Base-by-base conservation (phyloP, 2,888 invertebrate genomes). In the Parapristionchus giblindavisi region DNA sequence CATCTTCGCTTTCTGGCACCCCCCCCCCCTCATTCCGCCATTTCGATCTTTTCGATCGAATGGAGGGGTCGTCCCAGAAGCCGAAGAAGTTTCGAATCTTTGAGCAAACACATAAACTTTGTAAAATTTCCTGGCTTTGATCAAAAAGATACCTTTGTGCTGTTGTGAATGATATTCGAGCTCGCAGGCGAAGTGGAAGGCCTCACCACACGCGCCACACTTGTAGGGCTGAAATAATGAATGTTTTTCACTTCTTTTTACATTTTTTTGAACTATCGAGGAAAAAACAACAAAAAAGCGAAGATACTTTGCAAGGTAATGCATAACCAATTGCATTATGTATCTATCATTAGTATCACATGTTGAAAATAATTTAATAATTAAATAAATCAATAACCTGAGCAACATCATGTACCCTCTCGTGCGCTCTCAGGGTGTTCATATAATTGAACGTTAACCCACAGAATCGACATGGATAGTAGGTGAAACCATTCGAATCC, bases 371-470 rank as follows among this genome's bases (percentile, higher is more conserved):
- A 24, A 14, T 6, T 24, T 54, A 54, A 27, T 27, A 60, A n/a
- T n/a, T n/a, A 34, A 60, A 32, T 11, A 43, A 17, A 43, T 17
- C 32, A 29, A 6, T 27, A 6, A 87, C 87, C 83, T 82, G 80
- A 6, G 80, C 79, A 21, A 88, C 85, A 63, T 84, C 83, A 72
- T 87, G 87, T 34, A 85, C 84, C 60, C 88, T 80, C 71, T 88
- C 88, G 68, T 87, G 88, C 0, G 88, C 87, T 60, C 87, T 80
- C 72, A 88, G 76, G 1, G 87, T 87, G 61, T 84, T 87, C 84
- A 88, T 83, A 78, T 83, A 87, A 71, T 87, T 87, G 80, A 84
- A 87, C 3, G 85, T 86, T 58, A 88, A 80, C 5, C 88, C 88
- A 68, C 88, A 87, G 79, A 87, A 88, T 1, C 88, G 84, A 61